Evolutionary conservation across 1,140 invertebrate genomes (phyloP), one percentile per base, ranked within the genome.

Genomic region (Zaprionus tsacasi): DNA sequence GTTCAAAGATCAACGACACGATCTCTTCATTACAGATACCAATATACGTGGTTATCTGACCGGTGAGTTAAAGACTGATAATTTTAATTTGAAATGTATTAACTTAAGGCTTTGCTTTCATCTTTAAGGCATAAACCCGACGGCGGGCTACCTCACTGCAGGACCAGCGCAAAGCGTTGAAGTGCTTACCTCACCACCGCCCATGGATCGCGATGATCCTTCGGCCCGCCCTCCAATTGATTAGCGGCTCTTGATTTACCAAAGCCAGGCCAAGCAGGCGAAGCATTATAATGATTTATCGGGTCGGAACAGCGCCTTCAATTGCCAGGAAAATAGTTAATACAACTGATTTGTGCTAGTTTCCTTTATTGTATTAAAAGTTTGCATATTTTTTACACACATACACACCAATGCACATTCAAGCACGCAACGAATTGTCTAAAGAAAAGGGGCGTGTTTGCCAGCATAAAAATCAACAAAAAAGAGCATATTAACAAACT

Each of bases 1-100:
- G 88, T 99, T 99, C 93, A 97, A 97, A 85, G 97, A 99, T 94
- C 99, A 99, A 93, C 96, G 96, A 78, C 99, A 99, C 92, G 99
- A 99, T 94, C 94, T 99, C 25, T 99, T 99, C 92, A 98, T 99
- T 75, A 95, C 95, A 1, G 95, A 95, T 76, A 93, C 94, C 33
- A 94, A 95, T 12, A 94, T 94, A 21, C 93, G 95, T 70, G 95
- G 95, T 74, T 96, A 96, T 92, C 93, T 97, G 60, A 95, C 96
- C 69, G 96, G 96, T 96, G 92, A 8, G 56, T 58, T 1, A 6
- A 76, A 11, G 6, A 13, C 12, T 2, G 3, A 6, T 33, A 13
- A 12, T 1, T 65, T 45, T 58, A 68, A 40, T 0, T 61, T 1
- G 3, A 30, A 30, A 30, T 15, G 2, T 10, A 25, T 25, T 13